Percentiles rank a stretch among this genome's conserved stretches.
These are phyloP conservation scores for Athene cunicularia DNA, from an alignment of 2,113 vertebrate genomes.

Conservation along the genomic window DNA sequence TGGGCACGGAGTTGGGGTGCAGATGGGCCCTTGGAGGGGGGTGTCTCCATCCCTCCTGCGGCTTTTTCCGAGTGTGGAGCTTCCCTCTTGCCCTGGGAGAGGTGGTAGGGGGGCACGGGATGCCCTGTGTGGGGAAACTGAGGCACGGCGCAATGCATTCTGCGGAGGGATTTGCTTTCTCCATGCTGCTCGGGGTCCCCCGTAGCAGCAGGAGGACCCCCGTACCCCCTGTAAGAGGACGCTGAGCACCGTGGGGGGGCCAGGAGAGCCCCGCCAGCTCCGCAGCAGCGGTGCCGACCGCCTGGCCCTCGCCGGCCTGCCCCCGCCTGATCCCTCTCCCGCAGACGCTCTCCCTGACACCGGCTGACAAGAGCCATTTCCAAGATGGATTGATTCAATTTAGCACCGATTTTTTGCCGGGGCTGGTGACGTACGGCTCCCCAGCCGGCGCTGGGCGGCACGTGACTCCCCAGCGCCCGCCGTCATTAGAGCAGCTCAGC, in stretches of 20 bases:
- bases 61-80: not conserved
- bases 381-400: conserved; percentile 91
- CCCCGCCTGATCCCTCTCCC: conserved; percentile 76
- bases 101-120: fast-evolving
- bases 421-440: conserved; percentile 78
- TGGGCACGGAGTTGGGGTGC: not conserved
- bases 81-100: not conserved
- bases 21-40: fast-evolving
- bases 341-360: conserved; percentile 80
- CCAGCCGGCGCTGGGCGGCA: conserved; percentile 59
- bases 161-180: not conserved
- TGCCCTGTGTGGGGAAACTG: not conserved
- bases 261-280: not conserved
- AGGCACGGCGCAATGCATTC: not conserved
- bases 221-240: fast-evolving
- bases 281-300: not conserved
- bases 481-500: conserved; percentile 66
- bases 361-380: conserved; percentile 86
- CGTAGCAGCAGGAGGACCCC: fast-evolving
- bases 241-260: not conserved
- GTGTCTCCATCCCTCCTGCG: not conserved
- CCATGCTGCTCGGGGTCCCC: not conserved
- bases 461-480: conserved; percentile 70
- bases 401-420: conserved; percentile 80
- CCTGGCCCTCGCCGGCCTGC: conserved; percentile 23